phyloP scores from a whole-genome alignment of 2,113 vertebrate species.

The Daubentonia madagascariensis region DNA sequence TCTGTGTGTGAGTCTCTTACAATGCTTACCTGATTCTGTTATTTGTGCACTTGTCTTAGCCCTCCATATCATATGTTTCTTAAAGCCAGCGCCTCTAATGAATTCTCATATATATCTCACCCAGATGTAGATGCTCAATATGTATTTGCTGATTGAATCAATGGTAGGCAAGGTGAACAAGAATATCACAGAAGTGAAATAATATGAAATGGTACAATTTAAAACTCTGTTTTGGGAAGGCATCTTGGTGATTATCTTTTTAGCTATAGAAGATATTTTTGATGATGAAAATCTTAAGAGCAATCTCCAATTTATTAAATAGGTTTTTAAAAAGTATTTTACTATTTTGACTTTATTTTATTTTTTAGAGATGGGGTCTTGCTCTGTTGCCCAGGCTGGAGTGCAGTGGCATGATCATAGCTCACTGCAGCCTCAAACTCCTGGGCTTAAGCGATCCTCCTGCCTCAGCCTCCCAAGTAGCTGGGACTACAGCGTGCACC shows the following conservation, averaged over 20 bases:
- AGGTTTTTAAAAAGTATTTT: not conserved
- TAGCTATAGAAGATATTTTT: not conserved
- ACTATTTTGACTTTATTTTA: not conserved
- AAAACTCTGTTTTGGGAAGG: not conserved
- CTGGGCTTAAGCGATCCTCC: too few relatives aligned
- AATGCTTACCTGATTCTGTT: not conserved
- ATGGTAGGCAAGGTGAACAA: not conserved
- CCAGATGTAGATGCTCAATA: not conserved
- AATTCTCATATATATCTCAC: not conserved
- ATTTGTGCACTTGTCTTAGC: not conserved
- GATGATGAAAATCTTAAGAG: not conserved
- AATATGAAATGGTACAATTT: not conserved
- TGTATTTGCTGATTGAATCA: not conserved
- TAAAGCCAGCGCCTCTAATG: not conserved
- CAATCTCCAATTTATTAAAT: not conserved
- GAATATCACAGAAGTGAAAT: not conserved
- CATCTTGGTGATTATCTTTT: not conserved
- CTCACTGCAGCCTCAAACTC: too few relatives aligned
- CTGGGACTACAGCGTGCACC: too few relatives aligned
- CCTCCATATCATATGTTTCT: not conserved
- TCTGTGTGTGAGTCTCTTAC: rapidly evolving
- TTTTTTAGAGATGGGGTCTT: too few relatives aligned
- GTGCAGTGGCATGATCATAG: too few relatives aligned
- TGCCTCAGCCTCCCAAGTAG: too few relatives aligned
- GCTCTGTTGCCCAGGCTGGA: too few relatives aligned